Evolutionary conservation across 2,888 invertebrate genomes (phyloP).

Genomic region (Petrophora chlorosata): DNA sequence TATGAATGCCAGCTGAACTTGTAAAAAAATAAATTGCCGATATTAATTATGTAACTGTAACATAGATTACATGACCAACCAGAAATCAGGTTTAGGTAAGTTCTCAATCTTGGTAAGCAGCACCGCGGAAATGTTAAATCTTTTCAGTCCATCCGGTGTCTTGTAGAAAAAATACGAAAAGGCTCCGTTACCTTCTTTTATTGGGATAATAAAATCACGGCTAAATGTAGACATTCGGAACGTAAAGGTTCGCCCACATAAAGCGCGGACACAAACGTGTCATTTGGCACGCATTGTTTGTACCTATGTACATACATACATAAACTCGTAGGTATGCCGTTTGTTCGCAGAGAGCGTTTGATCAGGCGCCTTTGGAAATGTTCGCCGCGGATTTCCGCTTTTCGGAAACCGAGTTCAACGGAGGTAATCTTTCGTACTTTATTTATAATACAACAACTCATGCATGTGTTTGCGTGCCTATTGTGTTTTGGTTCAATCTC

Average conservation of each 20-base stretch:
- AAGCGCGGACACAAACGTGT: slow-evolving; percentile 27
- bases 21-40: too few species aligned
- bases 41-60: too few species aligned
- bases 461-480: too few species aligned
- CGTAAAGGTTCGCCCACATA: slow-evolving; percentile 21
- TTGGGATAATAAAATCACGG: slow-evolving; percentile 29
- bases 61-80: too few species aligned
- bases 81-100: neutral
- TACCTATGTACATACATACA: neutral
- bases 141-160: slow-evolving; percentile 15
- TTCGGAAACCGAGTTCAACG: slow-evolving; percentile 7
- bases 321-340: neutral
- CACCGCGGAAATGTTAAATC: slow-evolving; percentile 16
- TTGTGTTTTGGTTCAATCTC: too few species aligned
- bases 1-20: too few species aligned
- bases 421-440: slow-evolving; percentile 7
- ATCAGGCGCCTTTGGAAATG: slow-evolving; percentile 25
- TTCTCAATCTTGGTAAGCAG: slow-evolving; percentile 6
- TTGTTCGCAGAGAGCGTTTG: slow-evolving; percentile 19
- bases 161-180: slow-evolving; percentile 23
- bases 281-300: slow-evolving; percentile 15
- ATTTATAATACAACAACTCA: too few species aligned
- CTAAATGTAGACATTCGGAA: slow-evolving; percentile 25
- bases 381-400: slow-evolving; percentile 15
- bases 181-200: slow-evolving; percentile 24